Evolutionary conservation across 2,797 vertebrate species (phyloP).

Genomic region (Acanthis flammea): DNA sequence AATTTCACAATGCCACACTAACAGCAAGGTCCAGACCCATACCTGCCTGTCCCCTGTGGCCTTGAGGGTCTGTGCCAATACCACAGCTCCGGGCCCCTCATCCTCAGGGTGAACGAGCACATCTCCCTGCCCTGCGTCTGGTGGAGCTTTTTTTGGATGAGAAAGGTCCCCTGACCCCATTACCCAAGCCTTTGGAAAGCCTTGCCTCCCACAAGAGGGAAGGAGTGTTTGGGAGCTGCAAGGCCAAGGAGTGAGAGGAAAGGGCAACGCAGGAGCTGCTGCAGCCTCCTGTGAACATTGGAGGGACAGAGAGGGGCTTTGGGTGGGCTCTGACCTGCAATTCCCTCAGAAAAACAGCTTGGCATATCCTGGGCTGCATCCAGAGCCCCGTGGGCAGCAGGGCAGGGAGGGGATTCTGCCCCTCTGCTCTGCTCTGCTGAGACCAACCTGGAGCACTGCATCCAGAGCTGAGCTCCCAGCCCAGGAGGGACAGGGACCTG

Average conservation of each 20-base stretch:
- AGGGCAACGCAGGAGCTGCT: not conserved
- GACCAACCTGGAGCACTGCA: not conserved
- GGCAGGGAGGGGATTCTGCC: not conserved
- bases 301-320: not conserved
- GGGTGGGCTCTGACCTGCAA: not conserved
- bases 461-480: not conserved
- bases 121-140: no score
- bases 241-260: not conserved
- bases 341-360: not conserved
- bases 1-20: accelerated
- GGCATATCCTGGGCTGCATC: not conserved
- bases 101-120: no score
- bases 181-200: not conserved
- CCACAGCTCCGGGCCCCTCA: not conserved
- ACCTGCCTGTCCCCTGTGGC: not conserved
- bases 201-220: not conserved
- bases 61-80: not conserved
- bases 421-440: not conserved
- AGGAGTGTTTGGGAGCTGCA: not conserved
- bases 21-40: no score
- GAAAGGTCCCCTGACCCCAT: accelerated
- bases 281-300: not conserved
- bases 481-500: not conserved
- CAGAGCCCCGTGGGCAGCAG: not conserved
- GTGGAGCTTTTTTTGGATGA: not conserved